Conservation (phyloP, 1,140 invertebrate species). For the Micrasema longulum region DNA sequence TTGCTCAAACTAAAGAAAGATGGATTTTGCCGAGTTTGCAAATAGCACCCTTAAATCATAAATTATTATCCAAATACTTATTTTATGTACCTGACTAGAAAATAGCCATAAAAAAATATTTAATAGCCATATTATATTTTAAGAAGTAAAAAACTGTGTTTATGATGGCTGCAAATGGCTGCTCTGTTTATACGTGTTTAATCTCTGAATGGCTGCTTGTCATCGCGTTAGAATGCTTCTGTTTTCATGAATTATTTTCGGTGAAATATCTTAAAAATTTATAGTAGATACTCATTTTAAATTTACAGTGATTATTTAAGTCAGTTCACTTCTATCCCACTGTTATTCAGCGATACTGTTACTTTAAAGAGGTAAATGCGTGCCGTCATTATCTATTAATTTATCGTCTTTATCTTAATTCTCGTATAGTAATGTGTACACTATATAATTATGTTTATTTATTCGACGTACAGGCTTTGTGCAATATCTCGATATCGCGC, state of each 20-base stretch:
- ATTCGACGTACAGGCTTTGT: too few species aligned
- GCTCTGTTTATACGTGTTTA: too few species aligned
- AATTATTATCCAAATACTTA: too few species aligned
- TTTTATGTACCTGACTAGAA: too few species aligned
- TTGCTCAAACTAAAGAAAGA: too few species aligned
- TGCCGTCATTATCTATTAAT: constrained; percentile 13
- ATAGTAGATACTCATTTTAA: neutral
- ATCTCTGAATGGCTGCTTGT: constrained; percentile 31
- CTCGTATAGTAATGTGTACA: too few species aligned
- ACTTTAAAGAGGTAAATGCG: constrained; percentile 19
- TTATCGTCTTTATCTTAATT: constrained; percentile 16
- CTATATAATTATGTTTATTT: too few species aligned
- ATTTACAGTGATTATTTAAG: constrained; percentile 2
- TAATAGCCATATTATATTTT: constrained; percentile 20
- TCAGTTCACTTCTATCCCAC: constrained; percentile 7
- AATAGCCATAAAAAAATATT: constrained; percentile 14
- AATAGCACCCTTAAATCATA: too few species aligned
- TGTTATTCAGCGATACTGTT: constrained; percentile 5
- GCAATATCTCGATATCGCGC: neutral
- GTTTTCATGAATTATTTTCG: constrained; percentile 21
- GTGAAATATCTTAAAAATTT: constrained; percentile 7
- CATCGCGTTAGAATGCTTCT: constrained; percentile 28
- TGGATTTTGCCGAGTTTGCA: too few species aligned
- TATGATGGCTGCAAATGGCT: too few species aligned
- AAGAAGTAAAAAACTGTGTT: constrained; percentile 31